These are phyloP conservation scores for Pseudopipra pipra DNA, from an alignment of 2,113 vertebrate species.

Conservation along the genomic window DNA sequence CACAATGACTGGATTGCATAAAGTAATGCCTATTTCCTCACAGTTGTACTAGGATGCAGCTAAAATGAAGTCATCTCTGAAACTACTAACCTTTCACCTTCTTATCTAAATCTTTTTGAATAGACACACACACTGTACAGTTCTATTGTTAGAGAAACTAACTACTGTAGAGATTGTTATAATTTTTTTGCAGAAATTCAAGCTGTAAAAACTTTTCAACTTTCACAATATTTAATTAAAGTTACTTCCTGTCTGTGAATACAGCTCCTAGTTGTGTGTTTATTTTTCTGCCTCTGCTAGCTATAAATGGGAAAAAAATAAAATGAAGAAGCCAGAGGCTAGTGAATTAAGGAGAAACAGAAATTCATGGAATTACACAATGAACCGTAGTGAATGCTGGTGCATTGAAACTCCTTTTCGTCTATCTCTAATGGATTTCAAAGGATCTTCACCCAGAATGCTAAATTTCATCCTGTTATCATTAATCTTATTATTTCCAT, in stretches of 20 bases:
- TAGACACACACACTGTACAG: slow-evolving; percentile 98
- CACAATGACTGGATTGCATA: slow-evolving; percentile 75
- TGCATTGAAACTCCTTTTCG: not conserved
- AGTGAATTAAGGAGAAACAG: not conserved
- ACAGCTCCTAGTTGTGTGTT: slow-evolving; percentile 73
- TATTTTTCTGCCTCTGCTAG: slow-evolving; percentile 67
- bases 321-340: not conserved
- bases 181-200: slow-evolving; percentile 97
- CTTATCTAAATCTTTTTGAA: slow-evolving; percentile 84
- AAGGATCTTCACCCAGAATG: not conserved
- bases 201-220: slow-evolving; percentile 99
- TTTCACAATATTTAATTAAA: slow-evolving; percentile 99
- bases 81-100: slow-evolving; percentile 89
- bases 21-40: slow-evolving; percentile 71
- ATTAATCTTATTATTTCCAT: not conserved
- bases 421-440: not conserved
- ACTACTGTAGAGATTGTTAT: slow-evolving; percentile 99
- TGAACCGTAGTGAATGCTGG: not conserved
- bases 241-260: slow-evolving; percentile 98
- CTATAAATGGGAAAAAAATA: not conserved
- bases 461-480: not conserved
- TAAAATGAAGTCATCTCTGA: slow-evolving; percentile 79
- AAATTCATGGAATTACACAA: not conserved
- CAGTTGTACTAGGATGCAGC: slow-evolving; percentile 75
- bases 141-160: slow-evolving; percentile 92